Conservation (phyloP, 2,797 vertebrate species). For the Alectoris magna region DNA sequence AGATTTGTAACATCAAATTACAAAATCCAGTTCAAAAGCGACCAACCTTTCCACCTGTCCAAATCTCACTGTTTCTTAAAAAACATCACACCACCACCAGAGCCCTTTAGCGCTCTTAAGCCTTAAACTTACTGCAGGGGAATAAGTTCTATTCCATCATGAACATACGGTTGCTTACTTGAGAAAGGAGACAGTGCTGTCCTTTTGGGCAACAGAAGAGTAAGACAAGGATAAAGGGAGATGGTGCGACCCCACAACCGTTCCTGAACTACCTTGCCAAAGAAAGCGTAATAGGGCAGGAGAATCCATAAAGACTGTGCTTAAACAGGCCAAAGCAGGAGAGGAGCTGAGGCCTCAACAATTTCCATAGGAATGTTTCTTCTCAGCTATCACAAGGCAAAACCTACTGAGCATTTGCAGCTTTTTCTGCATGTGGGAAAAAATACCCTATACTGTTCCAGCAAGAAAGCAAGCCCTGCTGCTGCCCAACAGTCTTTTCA, state of each 20-base stretch:
- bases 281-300: background rate
- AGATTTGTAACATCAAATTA: background rate
- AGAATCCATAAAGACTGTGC: background rate
- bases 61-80: background rate
- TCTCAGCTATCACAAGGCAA: background rate
- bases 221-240: background rate
- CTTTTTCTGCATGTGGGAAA: accelerated
- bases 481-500: background rate
- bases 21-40: background rate
- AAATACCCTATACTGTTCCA: background rate
- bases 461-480: background rate
- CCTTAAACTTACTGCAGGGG: background rate
- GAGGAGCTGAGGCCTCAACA: background rate
- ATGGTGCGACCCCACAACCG: background rate
- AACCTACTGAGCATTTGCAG: background rate
- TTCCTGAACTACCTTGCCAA: background rate
- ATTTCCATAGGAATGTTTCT: background rate
- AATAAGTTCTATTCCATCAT: background rate
- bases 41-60: background rate
- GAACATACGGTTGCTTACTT: background rate
- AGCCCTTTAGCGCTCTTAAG: background rate
- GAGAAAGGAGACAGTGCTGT: background rate
- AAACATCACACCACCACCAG: background rate
- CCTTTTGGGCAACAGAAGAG: background rate
- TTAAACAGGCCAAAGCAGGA: background rate